Evolutionary conservation across 37 sponge, comb jelly and placozoan species (phyloP), one percentile per base, ranked within the genome.

Genomic region (Haliclona indistincta): DNA sequence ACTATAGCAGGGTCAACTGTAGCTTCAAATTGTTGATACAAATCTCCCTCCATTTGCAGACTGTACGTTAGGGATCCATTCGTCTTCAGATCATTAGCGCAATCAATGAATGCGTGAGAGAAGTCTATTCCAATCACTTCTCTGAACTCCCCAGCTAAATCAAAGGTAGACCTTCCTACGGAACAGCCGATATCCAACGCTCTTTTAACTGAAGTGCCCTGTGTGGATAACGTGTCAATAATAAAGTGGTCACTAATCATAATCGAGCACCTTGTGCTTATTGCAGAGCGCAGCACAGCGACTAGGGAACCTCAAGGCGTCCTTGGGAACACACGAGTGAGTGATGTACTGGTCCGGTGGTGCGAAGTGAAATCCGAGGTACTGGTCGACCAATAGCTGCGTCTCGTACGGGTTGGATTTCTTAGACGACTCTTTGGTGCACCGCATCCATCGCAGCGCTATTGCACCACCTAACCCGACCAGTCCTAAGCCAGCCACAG

Each of bases 131-230:
- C 96, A 20, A 91, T 40, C 61, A 91, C 96, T 28, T 91, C 89
- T 32, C 88, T 76, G 49, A 71, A 95, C 33, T 56, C 69, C 3
- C 79, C 42, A 23, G 96, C 92, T 63, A 95, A 79, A 32, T 95
- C 96, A 82, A 95, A 95, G 54, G 86, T 73, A 0, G 89, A 63
- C 26, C 92, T 45, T 28, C 96, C 96, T 30, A 91, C 96, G 25
- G 96, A 82, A 88, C 96, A 95, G 28, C 96, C 96, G 25, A 95
- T 38, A 41, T 95, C 96, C 13, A 95, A 55, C 19, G 92, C 96
- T 23, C 93, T 20, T 11, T 25, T 11, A 11, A 58, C 60, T 25
- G 60, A 20, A 58, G 22, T n/a, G n/a, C n/a, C n/a, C n/a, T n/a
- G n/a, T n/a, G n/a, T n/a, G n/a, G n/a, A n/a, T n/a, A n/a, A n/a